Evolutionary conservation across 2,113 vertebrate genomes (phyloP).

Genomic region (Deroptyus accipitrinus): DNA sequence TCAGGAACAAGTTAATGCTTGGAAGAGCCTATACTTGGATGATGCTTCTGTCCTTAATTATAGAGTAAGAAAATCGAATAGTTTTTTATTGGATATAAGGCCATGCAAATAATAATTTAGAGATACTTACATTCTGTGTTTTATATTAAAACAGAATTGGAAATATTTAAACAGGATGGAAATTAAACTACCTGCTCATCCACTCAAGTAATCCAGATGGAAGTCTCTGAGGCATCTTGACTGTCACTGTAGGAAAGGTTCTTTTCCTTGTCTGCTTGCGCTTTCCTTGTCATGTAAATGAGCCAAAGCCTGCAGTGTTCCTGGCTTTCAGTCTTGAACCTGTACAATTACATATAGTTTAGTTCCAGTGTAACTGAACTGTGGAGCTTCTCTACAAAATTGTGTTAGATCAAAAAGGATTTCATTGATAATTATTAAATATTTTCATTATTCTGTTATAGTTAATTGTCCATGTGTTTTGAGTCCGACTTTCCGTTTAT

Average conservation of each 20-base stretch:
- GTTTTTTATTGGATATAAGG: not conserved
- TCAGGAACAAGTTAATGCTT: not conserved
- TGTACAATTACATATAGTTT: not conserved
- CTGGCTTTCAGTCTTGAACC: not conserved
- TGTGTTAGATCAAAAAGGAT: not conserved
- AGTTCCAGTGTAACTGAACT: not conserved
- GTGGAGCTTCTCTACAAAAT: not conserved
- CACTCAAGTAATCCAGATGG: not conserved
- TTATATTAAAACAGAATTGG: not conserved
- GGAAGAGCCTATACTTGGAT: not conserved
- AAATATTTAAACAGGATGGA: not conserved
- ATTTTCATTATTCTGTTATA: constrained; percentile 16
- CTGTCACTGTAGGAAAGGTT: not conserved
- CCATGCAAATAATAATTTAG: not conserved
- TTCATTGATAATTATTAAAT: not conserved
- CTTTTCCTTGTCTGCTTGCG: not conserved
- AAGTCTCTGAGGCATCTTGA: not conserved
- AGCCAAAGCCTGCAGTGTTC: not conserved
- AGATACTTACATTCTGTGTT: not conserved
- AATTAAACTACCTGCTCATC: not conserved
- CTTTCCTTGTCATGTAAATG: not conserved
- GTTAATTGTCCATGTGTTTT: constrained; percentile 9
- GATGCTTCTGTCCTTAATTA: not conserved
- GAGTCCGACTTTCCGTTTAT: not conserved
- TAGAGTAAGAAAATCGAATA: not conserved